A percentile compares a stretch with the other conserved stretches of the same genome.
Conservation (phyloP, 53 echinoderm and acorn worm genomes). For the Temnopleurus reevesii region DNA sequence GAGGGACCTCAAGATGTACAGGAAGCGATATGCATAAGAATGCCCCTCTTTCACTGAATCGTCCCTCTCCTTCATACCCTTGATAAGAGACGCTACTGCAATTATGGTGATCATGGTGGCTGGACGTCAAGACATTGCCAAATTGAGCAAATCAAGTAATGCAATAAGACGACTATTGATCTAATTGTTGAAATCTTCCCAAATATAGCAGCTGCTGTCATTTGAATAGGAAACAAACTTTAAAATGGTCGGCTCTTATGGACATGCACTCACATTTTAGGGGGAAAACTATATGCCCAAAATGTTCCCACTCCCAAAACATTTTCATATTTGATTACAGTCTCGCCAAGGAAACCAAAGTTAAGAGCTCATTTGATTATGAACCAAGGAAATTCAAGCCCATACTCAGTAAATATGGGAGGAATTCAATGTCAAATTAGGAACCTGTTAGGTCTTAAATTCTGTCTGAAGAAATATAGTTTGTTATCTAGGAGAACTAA, state of each 20-base stretch:
- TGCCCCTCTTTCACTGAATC: neutral
- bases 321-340: constrained; percentile 2
- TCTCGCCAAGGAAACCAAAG: neutral
- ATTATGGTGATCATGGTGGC: neutral
- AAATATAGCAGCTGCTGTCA: constrained; percentile 10
- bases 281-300: neutral
- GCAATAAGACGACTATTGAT: neutral
- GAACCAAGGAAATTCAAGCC: neutral
- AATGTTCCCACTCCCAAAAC: neutral
- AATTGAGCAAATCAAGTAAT: neutral
- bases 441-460: constrained; percentile 9
- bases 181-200: neutral
- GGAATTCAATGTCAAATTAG: neutral
- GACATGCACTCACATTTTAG: neutral
- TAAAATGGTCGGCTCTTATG: neutral
- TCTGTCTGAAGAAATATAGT: neutral
- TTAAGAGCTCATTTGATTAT: neutral
- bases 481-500: neutral
- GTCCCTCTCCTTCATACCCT: constrained; percentile 1
- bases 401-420: neutral
- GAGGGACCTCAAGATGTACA: neutral
- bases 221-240: neutral
- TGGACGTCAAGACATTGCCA: neutral
- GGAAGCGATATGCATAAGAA: neutral
- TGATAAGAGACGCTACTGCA: neutral